These are phyloP conservation scores for Bugulina stolonifera DNA, from an alignment of 2,888 invertebrate species.

Conservation along the genomic window DNA sequence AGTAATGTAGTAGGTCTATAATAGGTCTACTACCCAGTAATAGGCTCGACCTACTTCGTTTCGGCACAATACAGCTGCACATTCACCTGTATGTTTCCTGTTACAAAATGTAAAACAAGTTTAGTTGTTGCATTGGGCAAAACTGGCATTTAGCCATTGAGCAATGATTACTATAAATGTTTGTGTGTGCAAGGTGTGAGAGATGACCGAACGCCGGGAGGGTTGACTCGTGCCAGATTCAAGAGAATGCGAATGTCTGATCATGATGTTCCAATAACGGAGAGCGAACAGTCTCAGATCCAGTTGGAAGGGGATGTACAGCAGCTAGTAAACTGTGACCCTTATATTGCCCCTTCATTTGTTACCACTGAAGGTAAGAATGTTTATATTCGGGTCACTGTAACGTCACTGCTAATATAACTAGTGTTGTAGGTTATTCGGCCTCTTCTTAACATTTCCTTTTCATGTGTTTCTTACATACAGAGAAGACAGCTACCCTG, in stretches of 20 bases:
- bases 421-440: too few relatives aligned
- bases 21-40: too few relatives aligned
- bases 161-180: too few relatives aligned
- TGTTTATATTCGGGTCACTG: too few relatives aligned
- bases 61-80: too few relatives aligned
- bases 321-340: conserved; percentile 25
- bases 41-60: too few relatives aligned
- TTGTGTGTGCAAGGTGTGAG: too few relatives aligned
- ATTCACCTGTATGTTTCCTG: not conserved
- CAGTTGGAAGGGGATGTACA: conserved; percentile 9
- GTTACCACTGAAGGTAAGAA: conserved; percentile 24
- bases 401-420: too few relatives aligned
- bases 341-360: conserved; percentile 7
- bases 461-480: not conserved
- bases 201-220: conserved; percentile 52
- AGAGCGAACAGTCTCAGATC: conserved; percentile 21
- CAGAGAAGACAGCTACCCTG: conserved; percentile 16
- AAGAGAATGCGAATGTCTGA: conserved; percentile 36
- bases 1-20: too few relatives aligned
- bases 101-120: not conserved
- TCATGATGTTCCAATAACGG: not conserved
- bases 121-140: too few relatives aligned
- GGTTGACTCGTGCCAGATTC: conserved; percentile 41
- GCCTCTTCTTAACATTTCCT: too few relatives aligned
- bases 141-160: too few relatives aligned